Percentiles rank a stretch among this genome's conserved stretches.
These are phyloP conservation scores for Scaptomyza tumidula DNA, from an alignment of 2,888 invertebrate genomes.

Conservation along the genomic window DNA sequence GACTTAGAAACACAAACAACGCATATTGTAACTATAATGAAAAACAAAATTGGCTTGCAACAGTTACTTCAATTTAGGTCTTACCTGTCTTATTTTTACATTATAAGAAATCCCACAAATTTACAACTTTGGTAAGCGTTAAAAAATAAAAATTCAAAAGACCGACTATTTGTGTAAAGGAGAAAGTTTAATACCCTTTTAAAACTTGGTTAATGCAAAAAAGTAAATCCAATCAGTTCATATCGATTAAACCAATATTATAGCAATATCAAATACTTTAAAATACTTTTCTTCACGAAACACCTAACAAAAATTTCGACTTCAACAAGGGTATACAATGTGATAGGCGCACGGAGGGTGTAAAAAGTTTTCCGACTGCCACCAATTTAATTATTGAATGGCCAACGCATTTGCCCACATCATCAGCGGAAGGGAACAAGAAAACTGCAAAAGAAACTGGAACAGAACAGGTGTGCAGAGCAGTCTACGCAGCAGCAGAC, in stretches of 20 bases:
- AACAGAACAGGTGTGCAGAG: constrained; percentile 61
- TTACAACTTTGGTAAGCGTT: background rate
- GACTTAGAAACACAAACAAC: no score
- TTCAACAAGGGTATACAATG: constrained; percentile 16
- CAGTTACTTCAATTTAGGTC: background rate
- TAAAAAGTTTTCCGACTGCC: constrained; percentile 61
- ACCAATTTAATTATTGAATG: constrained; percentile 74
- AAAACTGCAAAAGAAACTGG: constrained; percentile 2
- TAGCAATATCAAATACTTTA: background rate
- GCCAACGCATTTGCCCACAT: constrained; percentile 44
- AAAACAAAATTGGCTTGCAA: background rate
- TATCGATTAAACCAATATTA: no score
- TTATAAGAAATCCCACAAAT: background rate
- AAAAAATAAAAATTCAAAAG: background rate
- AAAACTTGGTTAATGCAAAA: background rate
- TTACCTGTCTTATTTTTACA: background rate
- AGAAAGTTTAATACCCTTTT: background rate
- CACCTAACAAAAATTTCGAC: constrained; percentile 7
- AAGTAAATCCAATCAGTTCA: no score
- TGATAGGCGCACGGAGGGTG: constrained; percentile 21
- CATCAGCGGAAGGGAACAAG: constrained; percentile 12
- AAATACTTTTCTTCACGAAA: constrained; percentile 14
- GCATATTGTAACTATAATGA: background rate
- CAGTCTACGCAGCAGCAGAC: constrained; percentile 27
- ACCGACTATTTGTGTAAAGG: background rate